Evolutionary conservation across 2,113 vertebrate genomes (phyloP).

Genomic region (Elachura formosa): DNA sequence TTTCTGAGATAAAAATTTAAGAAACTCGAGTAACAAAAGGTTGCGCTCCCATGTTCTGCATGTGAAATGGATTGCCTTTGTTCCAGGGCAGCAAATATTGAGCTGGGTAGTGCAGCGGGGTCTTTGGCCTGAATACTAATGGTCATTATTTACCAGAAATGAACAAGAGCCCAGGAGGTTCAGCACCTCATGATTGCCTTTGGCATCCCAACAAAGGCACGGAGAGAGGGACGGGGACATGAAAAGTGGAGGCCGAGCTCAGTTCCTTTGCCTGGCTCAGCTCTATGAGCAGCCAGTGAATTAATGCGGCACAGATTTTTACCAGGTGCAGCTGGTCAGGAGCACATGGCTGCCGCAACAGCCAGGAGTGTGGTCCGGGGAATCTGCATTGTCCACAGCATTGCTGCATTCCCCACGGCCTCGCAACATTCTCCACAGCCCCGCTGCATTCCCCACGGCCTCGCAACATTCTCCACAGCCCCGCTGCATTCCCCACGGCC

Average conservation of each 20-base stretch:
- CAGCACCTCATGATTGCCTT: not conserved
- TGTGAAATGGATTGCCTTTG: slow-evolving; percentile 53
- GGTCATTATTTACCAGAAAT: slow-evolving; percentile 28
- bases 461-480: too few species aligned
- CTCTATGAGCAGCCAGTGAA: not conserved
- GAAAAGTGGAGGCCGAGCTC: not conserved
- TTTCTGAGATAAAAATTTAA: slow-evolving; percentile 65
- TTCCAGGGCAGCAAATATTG: slow-evolving; percentile 55
- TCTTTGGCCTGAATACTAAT: slow-evolving; percentile 62
- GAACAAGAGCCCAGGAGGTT: not conserved
- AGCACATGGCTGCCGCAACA: rapidly evolving
- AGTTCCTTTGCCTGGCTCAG: not conserved
- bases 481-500: too few species aligned
- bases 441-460: too few species aligned
- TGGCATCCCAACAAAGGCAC: slow-evolving; percentile 3
- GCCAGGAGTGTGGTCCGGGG: too few species aligned
- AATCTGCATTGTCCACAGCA: too few species aligned
- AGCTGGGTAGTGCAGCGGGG: slow-evolving; percentile 11
- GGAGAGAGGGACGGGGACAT: not conserved
- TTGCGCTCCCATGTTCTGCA: slow-evolving; percentile 2
- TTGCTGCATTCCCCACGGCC: too few species aligned
- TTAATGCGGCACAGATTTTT: not conserved
- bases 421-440: too few species aligned
- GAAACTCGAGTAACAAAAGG: slow-evolving; percentile 57
- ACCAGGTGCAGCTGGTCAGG: not conserved